phyloP scores from a whole-genome alignment of 2,113 vertebrate genomes.

The Isichthys henryi region DNA sequence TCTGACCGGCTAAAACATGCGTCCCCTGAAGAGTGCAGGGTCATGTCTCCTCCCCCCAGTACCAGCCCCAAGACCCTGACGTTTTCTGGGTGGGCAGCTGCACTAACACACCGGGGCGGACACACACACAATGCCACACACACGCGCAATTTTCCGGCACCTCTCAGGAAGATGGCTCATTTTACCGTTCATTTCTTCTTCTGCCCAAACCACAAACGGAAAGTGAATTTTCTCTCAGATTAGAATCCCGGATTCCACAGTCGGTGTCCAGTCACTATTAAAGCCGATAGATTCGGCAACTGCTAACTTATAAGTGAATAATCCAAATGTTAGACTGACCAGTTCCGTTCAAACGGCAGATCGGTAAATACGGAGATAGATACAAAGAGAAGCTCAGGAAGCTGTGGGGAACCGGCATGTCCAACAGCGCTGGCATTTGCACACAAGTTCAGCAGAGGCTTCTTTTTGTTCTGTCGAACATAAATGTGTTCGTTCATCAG shows the following conservation, averaged over 20 bases:
- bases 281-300: constrained; percentile 31
- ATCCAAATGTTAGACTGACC: constrained; percentile 35
- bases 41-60: not conserved
- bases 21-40: not conserved
- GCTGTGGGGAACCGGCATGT: no score
- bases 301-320: constrained; percentile 39
- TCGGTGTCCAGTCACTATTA: not conserved
- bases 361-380: not conserved
- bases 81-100: not conserved
- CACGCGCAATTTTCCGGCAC: not conserved
- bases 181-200: not conserved
- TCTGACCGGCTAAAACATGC: not conserved
- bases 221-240: not conserved
- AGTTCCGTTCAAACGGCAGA: constrained; percentile 8
- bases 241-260: not conserved
- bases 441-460: not conserved
- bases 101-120: not conserved
- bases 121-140: not conserved
- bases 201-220: not conserved
- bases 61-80: not conserved
- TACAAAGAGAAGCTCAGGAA: not conserved
- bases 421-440: not conserved
- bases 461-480: not conserved
- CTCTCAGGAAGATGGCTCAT: not conserved
- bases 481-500: not conserved